Evolutionary conservation across 37 sponge, comb jelly and placozoan genomes (phyloP).

Genomic region (Eunapius fragilis): DNA sequence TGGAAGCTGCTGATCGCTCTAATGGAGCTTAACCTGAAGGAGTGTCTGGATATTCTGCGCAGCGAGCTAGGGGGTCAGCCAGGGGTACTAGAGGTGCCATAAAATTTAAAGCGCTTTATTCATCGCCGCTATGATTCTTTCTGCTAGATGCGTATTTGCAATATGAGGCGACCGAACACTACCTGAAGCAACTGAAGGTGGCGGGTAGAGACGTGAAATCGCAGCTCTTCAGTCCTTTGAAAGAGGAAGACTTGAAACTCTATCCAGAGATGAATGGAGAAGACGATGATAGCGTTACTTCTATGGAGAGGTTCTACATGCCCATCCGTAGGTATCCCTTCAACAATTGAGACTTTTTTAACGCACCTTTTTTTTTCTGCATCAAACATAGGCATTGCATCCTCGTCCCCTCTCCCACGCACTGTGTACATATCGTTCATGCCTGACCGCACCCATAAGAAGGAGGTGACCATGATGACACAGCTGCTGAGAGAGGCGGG

Average conservation of each 20-base stretch:
- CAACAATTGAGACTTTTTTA: no score
- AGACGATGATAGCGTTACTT: not conserved
- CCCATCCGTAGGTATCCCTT: no score
- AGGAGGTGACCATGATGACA: conserved; percentile 1
- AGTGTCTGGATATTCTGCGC: not conserved
- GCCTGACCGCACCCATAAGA: conserved; percentile 11
- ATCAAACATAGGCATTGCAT: not conserved
- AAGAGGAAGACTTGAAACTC: no score
- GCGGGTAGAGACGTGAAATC: no score
- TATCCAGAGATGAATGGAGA: no score
- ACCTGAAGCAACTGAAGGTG: not conserved
- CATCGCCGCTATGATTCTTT: no score
- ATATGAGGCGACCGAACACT: no score
- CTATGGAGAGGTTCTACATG: no score
- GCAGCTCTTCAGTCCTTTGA: no score
- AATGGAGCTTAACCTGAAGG: not conserved
- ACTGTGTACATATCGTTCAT: conserved; percentile 35
- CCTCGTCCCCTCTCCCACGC: not conserved
- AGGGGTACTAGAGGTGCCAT: not conserved
- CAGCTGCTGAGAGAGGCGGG: conserved; percentile 6
- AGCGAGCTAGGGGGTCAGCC: not conserved
- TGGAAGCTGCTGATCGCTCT: conserved; percentile 38
- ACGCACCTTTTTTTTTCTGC: no score
- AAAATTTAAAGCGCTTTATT: not conserved
- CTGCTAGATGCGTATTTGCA: no score